Evolutionary conservation across 2,113 vertebrate species (phyloP).

Genomic region (Dipodomys ordii): DNA sequence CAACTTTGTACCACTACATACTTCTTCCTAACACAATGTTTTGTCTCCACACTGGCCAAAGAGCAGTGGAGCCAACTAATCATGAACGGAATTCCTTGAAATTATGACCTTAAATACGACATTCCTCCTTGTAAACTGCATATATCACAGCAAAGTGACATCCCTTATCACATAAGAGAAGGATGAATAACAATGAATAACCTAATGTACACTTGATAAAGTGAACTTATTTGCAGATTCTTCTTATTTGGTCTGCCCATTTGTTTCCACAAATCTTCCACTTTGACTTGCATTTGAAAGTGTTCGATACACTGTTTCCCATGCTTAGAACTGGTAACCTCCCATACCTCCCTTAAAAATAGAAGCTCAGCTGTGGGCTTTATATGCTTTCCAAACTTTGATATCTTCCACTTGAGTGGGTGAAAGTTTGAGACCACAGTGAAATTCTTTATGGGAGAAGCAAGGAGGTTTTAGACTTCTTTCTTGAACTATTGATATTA

Average conservation of each 20-base stretch:
- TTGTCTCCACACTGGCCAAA: not conserved
- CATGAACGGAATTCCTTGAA: not conserved
- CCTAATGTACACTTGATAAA: not conserved
- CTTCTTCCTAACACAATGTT: not conserved
- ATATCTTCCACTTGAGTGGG: not conserved
- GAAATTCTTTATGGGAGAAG: constrained; percentile 27
- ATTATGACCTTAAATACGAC: not conserved
- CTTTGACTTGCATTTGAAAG: not conserved
- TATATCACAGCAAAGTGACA: not conserved
- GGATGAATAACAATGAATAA: not conserved
- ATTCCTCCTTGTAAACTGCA: not conserved
- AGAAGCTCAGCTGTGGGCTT: not conserved
- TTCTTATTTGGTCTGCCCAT: not conserved
- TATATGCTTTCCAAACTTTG: not conserved
- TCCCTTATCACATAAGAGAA: not conserved
- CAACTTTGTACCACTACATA: not conserved
- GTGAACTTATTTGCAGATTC: constrained; percentile 29
- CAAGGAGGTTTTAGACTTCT: constrained; percentile 38
- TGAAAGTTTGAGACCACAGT: not conserved
- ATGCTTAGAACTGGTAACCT: not conserved
- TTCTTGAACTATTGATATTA: constrained; percentile 65
- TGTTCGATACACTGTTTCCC: not conserved
- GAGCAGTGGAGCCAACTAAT: not conserved
- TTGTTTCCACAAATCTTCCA: constrained; percentile 9
- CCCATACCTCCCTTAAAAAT: not conserved